Evolutionary conservation across 2,113 vertebrate genomes (phyloP).

Genomic region (Crocuta crocuta): DNA sequence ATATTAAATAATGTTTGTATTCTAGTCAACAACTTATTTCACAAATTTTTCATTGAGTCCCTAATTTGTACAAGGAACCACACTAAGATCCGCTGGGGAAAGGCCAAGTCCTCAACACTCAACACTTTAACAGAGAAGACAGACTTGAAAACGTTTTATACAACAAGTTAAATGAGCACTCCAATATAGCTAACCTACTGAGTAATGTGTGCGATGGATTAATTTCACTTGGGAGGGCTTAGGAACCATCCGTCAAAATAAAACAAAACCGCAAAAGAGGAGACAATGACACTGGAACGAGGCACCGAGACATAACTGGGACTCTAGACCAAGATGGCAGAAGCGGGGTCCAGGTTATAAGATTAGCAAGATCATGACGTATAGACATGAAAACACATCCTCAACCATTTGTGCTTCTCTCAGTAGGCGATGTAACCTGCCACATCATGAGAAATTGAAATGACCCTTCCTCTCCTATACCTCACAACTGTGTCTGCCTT

Average conservation of each 20-base stretch:
- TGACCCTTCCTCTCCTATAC: background rate
- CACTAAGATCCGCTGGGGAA: background rate
- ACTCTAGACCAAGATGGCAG: background rate
- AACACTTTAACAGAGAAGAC: background rate
- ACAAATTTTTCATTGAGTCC: background rate
- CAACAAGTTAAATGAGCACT: background rate
- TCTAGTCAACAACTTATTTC: constrained; percentile 25
- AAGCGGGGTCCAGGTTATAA: background rate
- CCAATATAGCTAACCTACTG: background rate
- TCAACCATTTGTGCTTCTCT: background rate
- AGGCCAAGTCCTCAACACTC: background rate
- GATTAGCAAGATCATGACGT: background rate
- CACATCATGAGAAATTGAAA: background rate
- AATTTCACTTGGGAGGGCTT: background rate
- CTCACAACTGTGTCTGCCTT: background rate
- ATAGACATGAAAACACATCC: background rate
- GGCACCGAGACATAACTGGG: background rate
- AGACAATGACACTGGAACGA: background rate
- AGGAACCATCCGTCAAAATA: background rate
- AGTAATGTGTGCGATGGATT: background rate
- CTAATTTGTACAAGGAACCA: constrained; percentile 6
- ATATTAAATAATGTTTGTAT: background rate
- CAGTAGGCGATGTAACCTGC: background rate
- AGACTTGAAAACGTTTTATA: background rate
- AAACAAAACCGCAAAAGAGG: background rate